phyloP scores from a whole-genome alignment of 1,140 invertebrate genomes.

The Odontomachus brunneus region DNA sequence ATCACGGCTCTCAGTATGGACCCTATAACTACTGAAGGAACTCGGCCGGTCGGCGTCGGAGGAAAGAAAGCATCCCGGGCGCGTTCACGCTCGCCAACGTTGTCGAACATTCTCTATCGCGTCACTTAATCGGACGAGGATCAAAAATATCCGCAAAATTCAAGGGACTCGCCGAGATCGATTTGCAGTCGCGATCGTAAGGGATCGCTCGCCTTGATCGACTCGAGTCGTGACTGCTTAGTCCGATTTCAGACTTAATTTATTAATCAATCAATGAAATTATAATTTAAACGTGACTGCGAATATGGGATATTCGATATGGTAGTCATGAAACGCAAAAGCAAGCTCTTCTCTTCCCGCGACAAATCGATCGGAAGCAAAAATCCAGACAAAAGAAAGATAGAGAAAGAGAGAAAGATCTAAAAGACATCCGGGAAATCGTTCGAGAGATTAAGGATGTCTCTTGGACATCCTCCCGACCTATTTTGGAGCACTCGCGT shows the following conservation, averaged over 20 bases:
- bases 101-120: slow-evolving; percentile 31
- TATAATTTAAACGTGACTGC: slow-evolving; percentile 20
- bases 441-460: background rate
- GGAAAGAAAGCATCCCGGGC: slow-evolving; percentile 44
- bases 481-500: slow-evolving; percentile 22
- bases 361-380: slow-evolving; percentile 52
- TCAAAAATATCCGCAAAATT: slow-evolving; percentile 33
- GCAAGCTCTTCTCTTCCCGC: slow-evolving; percentile 34
- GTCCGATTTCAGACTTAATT: slow-evolving; percentile 51
- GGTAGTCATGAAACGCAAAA: background rate
- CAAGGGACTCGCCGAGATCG: slow-evolving; percentile 17
- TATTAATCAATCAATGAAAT: background rate
- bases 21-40: slow-evolving; percentile 93
- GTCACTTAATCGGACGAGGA: slow-evolving; percentile 47
- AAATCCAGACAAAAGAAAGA: background rate
- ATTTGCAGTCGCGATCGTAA: slow-evolving; percentile 22
- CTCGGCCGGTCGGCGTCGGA: slow-evolving; percentile 27
- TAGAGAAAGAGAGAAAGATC: too few relatives aligned
- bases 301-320: background rate
- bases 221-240: slow-evolving; percentile 20
- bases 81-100: slow-evolving; percentile 34
- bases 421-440: background rate
- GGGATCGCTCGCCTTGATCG: background rate
- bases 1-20: slow-evolving; percentile 96
- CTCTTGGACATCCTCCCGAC: background rate